Conservation (phyloP, 2,888 invertebrate genomes). For the Scaptomyza polygonia region DNA sequence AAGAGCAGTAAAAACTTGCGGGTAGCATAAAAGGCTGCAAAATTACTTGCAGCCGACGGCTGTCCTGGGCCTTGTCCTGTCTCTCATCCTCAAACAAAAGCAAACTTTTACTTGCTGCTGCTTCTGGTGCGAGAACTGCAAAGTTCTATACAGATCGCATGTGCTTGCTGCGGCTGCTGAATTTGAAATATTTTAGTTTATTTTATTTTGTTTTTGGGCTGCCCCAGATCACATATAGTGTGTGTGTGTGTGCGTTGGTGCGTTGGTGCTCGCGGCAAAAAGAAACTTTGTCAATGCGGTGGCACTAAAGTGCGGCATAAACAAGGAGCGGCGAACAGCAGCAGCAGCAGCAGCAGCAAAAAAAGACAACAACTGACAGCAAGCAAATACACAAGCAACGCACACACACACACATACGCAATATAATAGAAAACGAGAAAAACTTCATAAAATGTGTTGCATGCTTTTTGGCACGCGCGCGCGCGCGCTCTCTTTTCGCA, state of each 20-base stretch:
- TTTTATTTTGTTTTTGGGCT: slow-evolving; percentile 54
- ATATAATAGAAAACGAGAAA: slow-evolving; percentile 20
- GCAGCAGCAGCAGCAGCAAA: slow-evolving; percentile 25
- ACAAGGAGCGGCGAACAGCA: slow-evolving; percentile 64
- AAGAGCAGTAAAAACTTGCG: slow-evolving; percentile 80
- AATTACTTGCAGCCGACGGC: slow-evolving; percentile 62
- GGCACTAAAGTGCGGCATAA: slow-evolving; percentile 69
- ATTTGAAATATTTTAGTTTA: slow-evolving; percentile 73
- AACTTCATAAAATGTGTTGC: slow-evolving; percentile 74
- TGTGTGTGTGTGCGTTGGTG: slow-evolving; percentile 7
- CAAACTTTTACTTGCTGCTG: slow-evolving; percentile 60
- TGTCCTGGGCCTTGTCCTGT: slow-evolving; percentile 45
- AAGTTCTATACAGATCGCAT: slow-evolving; percentile 68
- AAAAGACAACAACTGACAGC: slow-evolving; percentile 30
- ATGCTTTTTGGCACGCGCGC: slow-evolving; percentile 50
- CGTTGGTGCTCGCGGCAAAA: slow-evolving; percentile 58
- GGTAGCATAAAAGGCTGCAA: slow-evolving; percentile 76
- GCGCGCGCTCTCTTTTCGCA: slow-evolving; percentile 39
- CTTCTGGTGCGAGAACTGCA: slow-evolving; percentile 44
- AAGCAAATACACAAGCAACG: slow-evolving; percentile 34
- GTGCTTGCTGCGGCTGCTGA: slow-evolving; percentile 74
- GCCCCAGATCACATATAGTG: slow-evolving; percentile 69
- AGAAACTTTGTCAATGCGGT: slow-evolving; percentile 70
- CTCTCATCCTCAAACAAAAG: slow-evolving; percentile 54
- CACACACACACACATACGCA: slow-evolving; percentile 4